Evolutionary conservation across 2,888 invertebrate genomes (phyloP).

Genomic region (Athalia rosae): DNA sequence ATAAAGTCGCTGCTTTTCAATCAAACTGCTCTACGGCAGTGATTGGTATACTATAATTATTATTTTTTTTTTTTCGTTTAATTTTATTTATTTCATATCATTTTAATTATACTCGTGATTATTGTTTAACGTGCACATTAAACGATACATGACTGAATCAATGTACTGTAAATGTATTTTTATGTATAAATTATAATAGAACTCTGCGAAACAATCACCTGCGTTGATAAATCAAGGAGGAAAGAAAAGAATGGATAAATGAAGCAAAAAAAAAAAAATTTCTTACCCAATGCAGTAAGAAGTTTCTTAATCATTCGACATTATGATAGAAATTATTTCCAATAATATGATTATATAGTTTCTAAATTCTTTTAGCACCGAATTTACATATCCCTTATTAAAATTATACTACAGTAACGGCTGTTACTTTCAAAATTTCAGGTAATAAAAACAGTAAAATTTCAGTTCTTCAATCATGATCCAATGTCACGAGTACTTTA

Average conservation of each 20-base stretch:
- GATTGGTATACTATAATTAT: too few relatives aligned
- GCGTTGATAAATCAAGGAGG: background rate
- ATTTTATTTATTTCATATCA: constrained; percentile 5
- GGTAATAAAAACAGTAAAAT: constrained; percentile 45
- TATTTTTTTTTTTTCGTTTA: too few relatives aligned
- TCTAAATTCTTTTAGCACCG: too few relatives aligned
- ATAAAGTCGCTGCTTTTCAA: constrained; percentile 50
- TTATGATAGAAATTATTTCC: too few relatives aligned
- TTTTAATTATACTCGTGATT: constrained; percentile 49
- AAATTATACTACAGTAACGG: constrained; percentile 35
- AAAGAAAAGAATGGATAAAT: background rate
- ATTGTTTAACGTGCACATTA: constrained; percentile 51
- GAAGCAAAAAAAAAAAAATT: background rate
- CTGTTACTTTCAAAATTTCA: constrained; percentile 45
- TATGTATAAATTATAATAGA: constrained; percentile 46
- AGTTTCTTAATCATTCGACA: too few relatives aligned
- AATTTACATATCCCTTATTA: constrained; percentile 51
- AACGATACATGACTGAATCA: constrained; percentile 37
- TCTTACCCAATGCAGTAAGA: background rate
- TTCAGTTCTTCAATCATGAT: constrained; percentile 46
- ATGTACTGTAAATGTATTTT: constrained; percentile 46
- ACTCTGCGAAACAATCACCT: constrained; percentile 41
- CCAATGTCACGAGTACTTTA: constrained; percentile 49
- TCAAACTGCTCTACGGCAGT: constrained; percentile 51
- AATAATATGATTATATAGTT: too few relatives aligned